Evolutionary conservation across 2,888 invertebrate species (phyloP).

Genomic region (Drosophila monieri): DNA sequence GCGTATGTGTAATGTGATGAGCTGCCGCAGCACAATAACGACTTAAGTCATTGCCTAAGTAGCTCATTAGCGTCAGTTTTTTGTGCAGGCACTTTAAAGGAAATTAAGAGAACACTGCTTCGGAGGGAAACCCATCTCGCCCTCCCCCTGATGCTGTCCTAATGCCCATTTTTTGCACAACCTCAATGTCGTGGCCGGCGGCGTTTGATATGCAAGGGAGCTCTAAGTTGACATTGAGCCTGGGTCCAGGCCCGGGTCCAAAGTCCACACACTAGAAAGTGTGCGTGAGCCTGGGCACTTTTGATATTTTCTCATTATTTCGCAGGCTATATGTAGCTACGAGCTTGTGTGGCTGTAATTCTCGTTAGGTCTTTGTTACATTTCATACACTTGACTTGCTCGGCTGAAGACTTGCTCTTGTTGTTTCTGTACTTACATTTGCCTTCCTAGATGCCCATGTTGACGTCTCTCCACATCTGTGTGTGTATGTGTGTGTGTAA

Average conservation of each 20-base stretch:
- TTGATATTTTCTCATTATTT: conserved; percentile 77
- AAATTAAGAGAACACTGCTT: conserved; percentile 38
- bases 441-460: conserved; percentile 22
- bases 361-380: conserved; percentile 75
- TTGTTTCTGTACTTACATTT: conserved; percentile 54
- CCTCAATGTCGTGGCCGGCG: conserved; percentile 53
- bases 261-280: conserved; percentile 48
- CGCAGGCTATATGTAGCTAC: conserved; percentile 44
- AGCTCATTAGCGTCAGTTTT: conserved; percentile 73
- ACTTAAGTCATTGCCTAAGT: conserved; percentile 73
- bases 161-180: conserved; percentile 14
- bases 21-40: conserved; percentile 60
- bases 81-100: conserved; percentile 45
- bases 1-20: conserved; percentile 69
- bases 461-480: background rate
- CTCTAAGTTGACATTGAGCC: conserved; percentile 75
- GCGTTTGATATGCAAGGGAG: conserved; percentile 49
- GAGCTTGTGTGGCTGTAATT: conserved; percentile 57
- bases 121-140: background rate
- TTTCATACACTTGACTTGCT: conserved; percentile 75
- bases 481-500: background rate
- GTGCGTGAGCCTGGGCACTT: conserved; percentile 55
- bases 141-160: background rate
- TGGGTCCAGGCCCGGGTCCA: conserved; percentile 18
- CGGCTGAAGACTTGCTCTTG: conserved; percentile 58